phyloP scores from a whole-genome alignment of 30 jellyfish, hydroid and myxozoan species.

The Nemopilema nomurai region DNA sequence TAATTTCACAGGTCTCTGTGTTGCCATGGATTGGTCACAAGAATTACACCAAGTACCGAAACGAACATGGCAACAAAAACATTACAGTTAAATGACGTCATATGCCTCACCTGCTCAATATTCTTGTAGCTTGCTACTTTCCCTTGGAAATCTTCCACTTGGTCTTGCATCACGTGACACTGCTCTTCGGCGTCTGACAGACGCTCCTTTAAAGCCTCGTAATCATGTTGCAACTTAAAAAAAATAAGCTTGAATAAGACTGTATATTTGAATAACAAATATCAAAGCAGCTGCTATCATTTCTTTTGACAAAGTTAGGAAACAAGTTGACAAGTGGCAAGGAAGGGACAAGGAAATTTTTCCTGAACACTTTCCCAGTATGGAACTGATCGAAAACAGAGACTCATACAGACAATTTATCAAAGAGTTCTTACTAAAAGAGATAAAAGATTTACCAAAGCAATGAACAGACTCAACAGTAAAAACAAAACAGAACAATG shows the following conservation, averaged over 20 bases:
- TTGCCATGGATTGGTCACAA: not conserved
- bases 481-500: no score
- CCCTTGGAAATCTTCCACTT: conserved; percentile 41
- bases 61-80: not conserved
- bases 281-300: not conserved
- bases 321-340: no score
- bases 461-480: no score
- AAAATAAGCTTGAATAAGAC: not conserved
- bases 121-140: conserved; percentile 43
- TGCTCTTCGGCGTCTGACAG: conserved; percentile 50
- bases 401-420: no score
- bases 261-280: not conserved
- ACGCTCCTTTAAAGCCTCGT: conserved; percentile 36
- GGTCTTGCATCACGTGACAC: conserved; percentile 52
- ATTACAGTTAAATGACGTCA: no score
- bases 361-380: no score
- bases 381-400: no score
- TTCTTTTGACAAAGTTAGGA: no score
- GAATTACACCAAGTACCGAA: not conserved
- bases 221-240: conserved; percentile 52
- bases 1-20: no score
- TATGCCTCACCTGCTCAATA: conserved; percentile 56
- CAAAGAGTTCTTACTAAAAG: no score
- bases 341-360: no score
- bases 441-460: no score